Base-by-base conservation (phyloP, 2,797 vertebrate species). In the Champsocephalus esox region DNA sequence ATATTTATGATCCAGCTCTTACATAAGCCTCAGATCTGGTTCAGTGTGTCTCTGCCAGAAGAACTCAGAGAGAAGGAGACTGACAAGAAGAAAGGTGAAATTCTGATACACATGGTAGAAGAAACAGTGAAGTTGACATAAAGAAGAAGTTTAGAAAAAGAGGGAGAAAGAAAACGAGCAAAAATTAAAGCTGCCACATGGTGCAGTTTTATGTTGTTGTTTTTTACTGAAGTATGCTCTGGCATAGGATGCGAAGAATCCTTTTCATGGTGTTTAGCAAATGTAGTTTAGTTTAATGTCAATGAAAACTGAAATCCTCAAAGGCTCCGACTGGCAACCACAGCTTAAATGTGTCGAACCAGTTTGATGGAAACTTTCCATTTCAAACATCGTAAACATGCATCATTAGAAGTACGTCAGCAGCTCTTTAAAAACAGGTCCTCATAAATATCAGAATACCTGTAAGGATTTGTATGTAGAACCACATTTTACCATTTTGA, bases 1-100 rank as follows among this genome's bases (percentile, higher is more conserved):
- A 90, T 90, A 89, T 93, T 92, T 91, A 91, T 87, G 81, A 91
- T 88, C 82, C 87, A 87, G 85, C 66, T 81, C 87, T 94, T 93
- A 89, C 84, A 84, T 93, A 94, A 93, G 80, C 78, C 75, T 70
- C 86, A 85, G 87, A 93, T 92, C 89, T 89, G 81, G 89, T 92
- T 93, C 89, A 92, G 86, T 91, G 89, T 89, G 85, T 91, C 86
- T 91, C 71, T 83, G 87, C 75, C 75, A 79, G 78, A 79, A 56
- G 77, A 51, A 87, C 70, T 69, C 52, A 83, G 58, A 62, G 9
- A 24, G 16, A 49, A 48, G 32, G 17, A 14, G n/a, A 48, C 52
- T 52, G 24, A 32, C 21, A 43, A 38, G 43, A 41, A 68, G 43
- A 64, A 59, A 79, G 74, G 74, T 80, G 56, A 80, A 55, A 72